Conservation (phyloP, 2,113 vertebrate species). For the Dromaius novaehollandiae region DNA sequence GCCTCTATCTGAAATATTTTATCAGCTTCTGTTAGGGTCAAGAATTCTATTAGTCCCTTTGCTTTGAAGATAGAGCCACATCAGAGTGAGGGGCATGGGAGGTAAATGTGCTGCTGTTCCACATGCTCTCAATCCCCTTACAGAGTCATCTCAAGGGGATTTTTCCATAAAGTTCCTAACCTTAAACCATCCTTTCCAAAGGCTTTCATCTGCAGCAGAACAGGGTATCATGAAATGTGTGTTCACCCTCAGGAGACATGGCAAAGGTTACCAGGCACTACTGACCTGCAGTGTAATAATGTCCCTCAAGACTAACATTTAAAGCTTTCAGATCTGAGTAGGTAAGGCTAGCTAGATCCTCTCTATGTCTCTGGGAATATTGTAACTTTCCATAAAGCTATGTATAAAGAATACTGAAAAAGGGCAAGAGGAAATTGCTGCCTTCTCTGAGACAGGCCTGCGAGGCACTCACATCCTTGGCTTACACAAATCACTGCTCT, state of each 20-base stretch:
- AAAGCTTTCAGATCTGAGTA: constrained; percentile 71
- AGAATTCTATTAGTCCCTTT: constrained; percentile 35
- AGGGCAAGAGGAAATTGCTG: constrained; percentile 69
- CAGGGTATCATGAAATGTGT: constrained; percentile 46
- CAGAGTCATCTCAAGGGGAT: constrained; percentile 18
- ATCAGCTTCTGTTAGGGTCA: constrained; percentile 1
- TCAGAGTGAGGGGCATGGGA: neutral
- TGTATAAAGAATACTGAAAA: constrained; percentile 65
- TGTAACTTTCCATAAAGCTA: constrained; percentile 65
- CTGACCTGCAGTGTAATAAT: constrained; percentile 70
- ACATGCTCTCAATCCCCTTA: neutral
- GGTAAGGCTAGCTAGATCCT: constrained; percentile 63
- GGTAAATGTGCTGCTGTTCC: constrained; percentile 11
- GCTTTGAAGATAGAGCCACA: neutral
- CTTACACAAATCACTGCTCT: constrained; percentile 41
- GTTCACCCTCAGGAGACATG: constrained; percentile 62
- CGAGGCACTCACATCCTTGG: neutral
- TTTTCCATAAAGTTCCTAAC: constrained; percentile 18
- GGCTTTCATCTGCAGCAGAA: constrained; percentile 59
- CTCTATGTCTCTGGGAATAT: constrained; percentile 70
- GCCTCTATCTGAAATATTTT: neutral
- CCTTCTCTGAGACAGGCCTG: constrained; percentile 38
- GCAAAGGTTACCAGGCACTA: constrained; percentile 70
- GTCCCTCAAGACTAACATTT: constrained; percentile 75
- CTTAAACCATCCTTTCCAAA: constrained; percentile 58